Base-by-base conservation (phyloP, 2,113 vertebrate genomes). In the Festucalex cinctus region DNA sequence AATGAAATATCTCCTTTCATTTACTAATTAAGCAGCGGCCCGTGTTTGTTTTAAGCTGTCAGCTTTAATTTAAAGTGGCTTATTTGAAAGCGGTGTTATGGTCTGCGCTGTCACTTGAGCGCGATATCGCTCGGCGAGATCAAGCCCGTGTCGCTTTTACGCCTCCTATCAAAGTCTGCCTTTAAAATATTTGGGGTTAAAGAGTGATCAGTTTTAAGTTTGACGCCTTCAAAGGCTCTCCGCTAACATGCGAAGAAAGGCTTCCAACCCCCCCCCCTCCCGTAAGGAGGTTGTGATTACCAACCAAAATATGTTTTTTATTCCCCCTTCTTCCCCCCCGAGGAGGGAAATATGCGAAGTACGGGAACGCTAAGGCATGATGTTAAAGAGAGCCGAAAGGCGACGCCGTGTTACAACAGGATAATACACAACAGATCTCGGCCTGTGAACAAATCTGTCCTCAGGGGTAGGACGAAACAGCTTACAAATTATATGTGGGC, bases 371-470 rank as follows among this genome's bases (percentile, higher is more conserved):
- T 69, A 82, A 85, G 76, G 78, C 84, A 78, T 90, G 88, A 90
- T 70, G 85, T 78, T 88, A 86, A 92, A 88, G 79, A 83, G 83
- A 91, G 80, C 80, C 70, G 88, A 90, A 88, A 90, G 87, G 84
- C 84, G 77, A 75, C 78, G 66, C 86, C 51, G 73, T 73, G 82
- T 86, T 89, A 86, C 88, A 85, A 76, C 91, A 83, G 65, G 85
- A 91, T 95, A 92, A 93, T 89, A 90, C 89, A 86, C 90, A 94
- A 91, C 94, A 96, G 91, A 92, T 86, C 81, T 69, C 86, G 87
- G 91, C 92, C 92, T 94, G 92, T 93, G 93, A 93, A 94, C 84
- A 94, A 92, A 94, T 93, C 86, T 88, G 83, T 91, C 91, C 90
- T 89, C 66, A 14, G 54, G 88, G 94, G 91, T 82, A 85, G 88